Conservation (phyloP, 2,888 invertebrate species). For the Siphlonurus alternatus region DNA sequence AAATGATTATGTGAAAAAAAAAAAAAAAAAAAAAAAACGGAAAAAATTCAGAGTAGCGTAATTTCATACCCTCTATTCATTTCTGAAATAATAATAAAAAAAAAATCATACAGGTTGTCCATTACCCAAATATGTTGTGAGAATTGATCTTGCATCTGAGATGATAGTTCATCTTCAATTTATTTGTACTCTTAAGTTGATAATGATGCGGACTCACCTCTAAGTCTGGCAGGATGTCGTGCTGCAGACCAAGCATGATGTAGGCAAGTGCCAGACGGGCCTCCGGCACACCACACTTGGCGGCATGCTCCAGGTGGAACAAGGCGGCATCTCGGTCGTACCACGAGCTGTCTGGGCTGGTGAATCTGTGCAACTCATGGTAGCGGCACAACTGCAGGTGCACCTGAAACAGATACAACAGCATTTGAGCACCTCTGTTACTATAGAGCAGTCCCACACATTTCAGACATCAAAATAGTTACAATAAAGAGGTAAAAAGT, state of each 20-base stretch:
- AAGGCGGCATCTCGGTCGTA: constrained; percentile 32
- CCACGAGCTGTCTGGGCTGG: constrained; percentile 17
- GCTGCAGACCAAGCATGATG: constrained; percentile 29
- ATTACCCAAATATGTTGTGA: too few species aligned
- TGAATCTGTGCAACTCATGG: constrained; percentile 33
- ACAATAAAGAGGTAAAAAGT: background rate
- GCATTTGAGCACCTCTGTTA: background rate
- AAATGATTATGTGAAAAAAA: too few species aligned
- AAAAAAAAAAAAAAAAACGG: too few species aligned
- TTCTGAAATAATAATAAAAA: too few species aligned
- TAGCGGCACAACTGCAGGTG: constrained; percentile 36
- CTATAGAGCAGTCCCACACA: background rate
- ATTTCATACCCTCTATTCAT: too few species aligned
- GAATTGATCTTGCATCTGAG: too few species aligned
- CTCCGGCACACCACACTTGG: constrained; percentile 31
- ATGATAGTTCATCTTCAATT: too few species aligned
- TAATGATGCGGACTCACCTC: too few species aligned
- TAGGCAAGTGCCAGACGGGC: constrained; percentile 30
- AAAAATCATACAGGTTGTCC: too few species aligned
- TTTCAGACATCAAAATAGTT: background rate
- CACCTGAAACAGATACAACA: constrained; percentile 20
- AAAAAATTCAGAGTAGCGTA: too few species aligned
- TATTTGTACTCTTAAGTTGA: too few species aligned
- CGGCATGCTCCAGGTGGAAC: constrained; percentile 33
- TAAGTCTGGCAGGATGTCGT: constrained; percentile 30